These are phyloP conservation scores for Pangasius mekongensis DNA, from an alignment of 2,797 vertebrate species.

Conservation along the genomic window DNA sequence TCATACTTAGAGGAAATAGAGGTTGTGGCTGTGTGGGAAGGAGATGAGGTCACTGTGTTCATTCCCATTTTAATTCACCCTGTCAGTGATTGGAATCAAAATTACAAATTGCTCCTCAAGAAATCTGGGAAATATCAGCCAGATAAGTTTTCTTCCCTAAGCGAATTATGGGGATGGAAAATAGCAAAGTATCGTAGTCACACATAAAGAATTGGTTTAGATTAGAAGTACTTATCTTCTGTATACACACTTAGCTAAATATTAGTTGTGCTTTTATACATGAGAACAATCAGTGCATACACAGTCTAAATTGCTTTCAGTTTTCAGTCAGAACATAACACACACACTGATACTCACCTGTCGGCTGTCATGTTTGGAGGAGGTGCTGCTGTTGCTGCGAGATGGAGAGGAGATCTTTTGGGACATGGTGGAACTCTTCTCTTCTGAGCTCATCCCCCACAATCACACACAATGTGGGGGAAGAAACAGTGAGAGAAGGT, in stretches of 20 bases:
- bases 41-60: not conserved
- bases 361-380: slow-evolving; percentile 91
- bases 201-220: not conserved
- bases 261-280: not conserved
- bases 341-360: slow-evolving; percentile 79
- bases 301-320: not conserved
- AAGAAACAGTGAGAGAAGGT: not conserved
- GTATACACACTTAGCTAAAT: not conserved
- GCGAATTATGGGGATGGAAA: not conserved
- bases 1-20: not conserved
- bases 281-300: not conserved
- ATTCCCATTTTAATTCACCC: not conserved
- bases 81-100: not conserved
- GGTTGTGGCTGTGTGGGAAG: not conserved
- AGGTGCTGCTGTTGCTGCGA: slow-evolving; percentile 94
- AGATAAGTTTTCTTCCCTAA: not conserved
- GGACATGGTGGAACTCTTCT: slow-evolving; percentile 82
- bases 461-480: slow-evolving; percentile 19
- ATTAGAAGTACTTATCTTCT: slow-evolving; percentile 13
- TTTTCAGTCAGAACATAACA: not conserved
- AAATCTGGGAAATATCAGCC: not conserved
- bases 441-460: slow-evolving; percentile 84
- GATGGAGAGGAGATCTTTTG: slow-evolving; percentile 92
- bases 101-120: not conserved
- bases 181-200: not conserved